Conservation (phyloP, 2,113 vertebrate species). For the Gyps fulvus region DNA sequence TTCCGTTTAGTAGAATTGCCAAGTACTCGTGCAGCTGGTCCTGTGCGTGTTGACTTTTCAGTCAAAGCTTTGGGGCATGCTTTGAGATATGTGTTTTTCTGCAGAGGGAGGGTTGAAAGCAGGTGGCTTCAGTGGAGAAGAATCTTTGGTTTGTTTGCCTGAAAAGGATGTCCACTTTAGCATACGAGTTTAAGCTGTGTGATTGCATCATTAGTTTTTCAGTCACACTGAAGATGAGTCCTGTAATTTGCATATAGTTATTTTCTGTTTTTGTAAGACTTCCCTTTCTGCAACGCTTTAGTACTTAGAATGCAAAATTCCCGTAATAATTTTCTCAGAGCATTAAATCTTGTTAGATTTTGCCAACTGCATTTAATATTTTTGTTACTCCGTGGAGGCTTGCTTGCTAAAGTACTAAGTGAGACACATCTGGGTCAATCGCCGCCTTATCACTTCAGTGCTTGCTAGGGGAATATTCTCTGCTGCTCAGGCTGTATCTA, state of each 20-base stretch:
- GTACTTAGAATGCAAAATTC: not conserved
- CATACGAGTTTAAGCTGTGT: not conserved
- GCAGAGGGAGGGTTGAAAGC: not conserved
- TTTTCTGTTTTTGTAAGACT: not conserved
- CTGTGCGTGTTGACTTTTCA: not conserved
- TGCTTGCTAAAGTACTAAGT: not conserved
- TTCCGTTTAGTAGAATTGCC: not conserved
- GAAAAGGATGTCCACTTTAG: not conserved
- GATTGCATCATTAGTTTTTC: not conserved
- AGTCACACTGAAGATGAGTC: not conserved
- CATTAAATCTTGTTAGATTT: not conserved
- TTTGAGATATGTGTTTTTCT: not conserved
- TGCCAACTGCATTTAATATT: not conserved
- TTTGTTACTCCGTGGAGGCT: not conserved
- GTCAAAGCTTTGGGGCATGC: not conserved
- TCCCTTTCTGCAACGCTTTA: not conserved
- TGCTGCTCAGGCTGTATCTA: not conserved
- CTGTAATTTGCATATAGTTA: not conserved
- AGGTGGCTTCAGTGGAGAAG: not conserved
- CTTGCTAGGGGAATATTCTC: not conserved
- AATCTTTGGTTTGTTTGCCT: not conserved
- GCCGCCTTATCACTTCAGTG: not conserved
- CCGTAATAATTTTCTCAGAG: not conserved
- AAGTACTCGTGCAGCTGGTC: not conserved
- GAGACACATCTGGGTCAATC: not conserved